Evolutionary conservation across 2,113 vertebrate genomes (phyloP).

Genomic region (Fulica atra): DNA sequence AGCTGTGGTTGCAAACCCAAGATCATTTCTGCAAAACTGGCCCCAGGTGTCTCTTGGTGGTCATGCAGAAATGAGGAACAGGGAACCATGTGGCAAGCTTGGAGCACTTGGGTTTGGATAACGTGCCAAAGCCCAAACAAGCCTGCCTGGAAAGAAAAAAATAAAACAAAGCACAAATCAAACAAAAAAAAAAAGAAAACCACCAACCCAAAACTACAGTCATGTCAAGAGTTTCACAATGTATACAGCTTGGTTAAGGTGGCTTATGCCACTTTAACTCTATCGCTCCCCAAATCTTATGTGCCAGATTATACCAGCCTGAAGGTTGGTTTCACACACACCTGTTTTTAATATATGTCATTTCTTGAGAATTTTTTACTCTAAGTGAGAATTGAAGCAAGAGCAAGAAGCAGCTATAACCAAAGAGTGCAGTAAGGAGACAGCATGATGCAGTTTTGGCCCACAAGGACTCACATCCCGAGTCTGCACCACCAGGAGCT

Average conservation of each 20-base stretch:
- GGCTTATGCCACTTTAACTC: not conserved
- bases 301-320: not conserved
- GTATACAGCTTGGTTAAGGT: not conserved
- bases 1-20: not conserved
- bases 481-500: not conserved
- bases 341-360: not conserved
- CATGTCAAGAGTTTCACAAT: not conserved
- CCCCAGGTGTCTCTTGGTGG: conserved; percentile 24
- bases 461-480: accelerated
- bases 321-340: not conserved
- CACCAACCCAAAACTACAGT: not conserved
- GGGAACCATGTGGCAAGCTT: not conserved
- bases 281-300: not conserved
- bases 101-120: not conserved
- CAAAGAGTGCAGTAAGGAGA: not conserved
- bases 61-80: conserved; percentile 11
- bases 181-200: not conserved
- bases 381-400: not conserved
- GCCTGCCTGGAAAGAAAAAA: not conserved
- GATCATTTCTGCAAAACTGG: conserved; percentile 30
- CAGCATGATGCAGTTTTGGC: accelerated
- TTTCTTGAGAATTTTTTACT: not conserved
- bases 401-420: not conserved
- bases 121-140: not conserved
- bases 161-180: not conserved